A percentile compares a stretch with the other conserved stretches of the same genome.
phyloP scores from a whole-genome alignment of 2,797 vertebrate genomes.

The Malacoctenus gilli region DNA sequence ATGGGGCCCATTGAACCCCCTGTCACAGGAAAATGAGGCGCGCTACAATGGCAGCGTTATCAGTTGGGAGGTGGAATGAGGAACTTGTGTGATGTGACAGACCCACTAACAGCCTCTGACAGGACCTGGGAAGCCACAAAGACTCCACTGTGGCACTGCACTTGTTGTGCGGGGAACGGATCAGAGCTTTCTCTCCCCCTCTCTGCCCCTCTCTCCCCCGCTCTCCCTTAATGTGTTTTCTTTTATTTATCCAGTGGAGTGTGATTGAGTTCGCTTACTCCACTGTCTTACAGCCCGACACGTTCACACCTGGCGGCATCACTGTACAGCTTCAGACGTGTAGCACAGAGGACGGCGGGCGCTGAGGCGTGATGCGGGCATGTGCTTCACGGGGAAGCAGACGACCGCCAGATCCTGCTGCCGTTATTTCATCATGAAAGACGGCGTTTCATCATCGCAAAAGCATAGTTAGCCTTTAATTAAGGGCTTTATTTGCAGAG shows the following conservation, averaged over 20 bases:
- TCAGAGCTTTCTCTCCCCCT: conserved; percentile 28
- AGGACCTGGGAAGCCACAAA: conserved; percentile 67
- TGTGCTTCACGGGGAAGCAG: neutral
- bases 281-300: conserved; percentile 14
- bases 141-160: conserved; percentile 49
- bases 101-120: conserved; percentile 68
- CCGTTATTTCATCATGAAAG: conserved; percentile 48
- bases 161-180: conserved; percentile 26
- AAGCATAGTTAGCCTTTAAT: conserved; percentile 10
- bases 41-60: conserved; percentile 64
- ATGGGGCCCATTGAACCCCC: conserved; percentile 59
- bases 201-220: too few species aligned
- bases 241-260: conserved; percentile 30
- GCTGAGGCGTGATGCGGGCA: neutral
- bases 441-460: conserved; percentile 25
- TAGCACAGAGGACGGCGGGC: neutral
- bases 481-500: conserved; percentile 14
- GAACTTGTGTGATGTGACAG: conserved; percentile 59
- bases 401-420: neutral
- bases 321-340: too few species aligned
- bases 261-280: conserved; percentile 13
- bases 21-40: conserved; percentile 54
- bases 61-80: conserved; percentile 49
- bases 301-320: conserved; percentile 22
- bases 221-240: neutral